These are phyloP conservation scores for Sebastes oblongus DNA, from an alignment of 2,797 vertebrate genomes.

Conservation along the genomic window DNA sequence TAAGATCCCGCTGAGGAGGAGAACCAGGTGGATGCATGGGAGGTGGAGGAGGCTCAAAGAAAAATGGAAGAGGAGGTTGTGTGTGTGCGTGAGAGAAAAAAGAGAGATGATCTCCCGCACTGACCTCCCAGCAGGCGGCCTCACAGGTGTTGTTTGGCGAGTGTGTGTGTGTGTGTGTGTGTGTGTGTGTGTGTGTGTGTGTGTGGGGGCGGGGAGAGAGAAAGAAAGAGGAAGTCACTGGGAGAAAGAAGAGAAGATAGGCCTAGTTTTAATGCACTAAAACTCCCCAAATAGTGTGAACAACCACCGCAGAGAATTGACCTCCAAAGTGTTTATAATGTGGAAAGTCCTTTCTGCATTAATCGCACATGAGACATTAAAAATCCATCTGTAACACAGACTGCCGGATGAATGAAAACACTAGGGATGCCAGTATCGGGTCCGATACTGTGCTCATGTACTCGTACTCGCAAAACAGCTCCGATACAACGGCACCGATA, in stretches of 20 bases:
- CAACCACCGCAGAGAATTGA: constrained; percentile 24
- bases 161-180: too few species aligned
- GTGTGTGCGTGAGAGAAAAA: neutral
- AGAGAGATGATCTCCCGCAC: constrained; percentile 7
- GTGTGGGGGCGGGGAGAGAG: neutral
- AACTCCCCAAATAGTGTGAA: constrained; percentile 35
- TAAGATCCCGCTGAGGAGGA: neutral
- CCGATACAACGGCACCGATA: too few species aligned
- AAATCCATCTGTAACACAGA: constrained; percentile 19
- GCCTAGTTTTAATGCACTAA: constrained; percentile 34
- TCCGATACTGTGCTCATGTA: too few species aligned
- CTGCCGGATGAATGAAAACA: constrained; percentile 27
- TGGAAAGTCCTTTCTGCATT: constrained; percentile 54
- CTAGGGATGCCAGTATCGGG: too few species aligned
- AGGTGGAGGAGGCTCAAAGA: constrained; percentile 14
- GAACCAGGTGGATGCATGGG: constrained; percentile 34
- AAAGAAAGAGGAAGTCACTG: neutral
- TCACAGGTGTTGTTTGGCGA: constrained; percentile 46
- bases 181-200: neutral
- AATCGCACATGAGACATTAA: constrained; percentile 34
- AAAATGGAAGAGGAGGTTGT: neutral
- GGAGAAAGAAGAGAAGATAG: neutral
- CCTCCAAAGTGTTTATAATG: constrained; percentile 56
- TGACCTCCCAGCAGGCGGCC: constrained; percentile 38
- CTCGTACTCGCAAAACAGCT: too few species aligned